Conservation (phyloP, 2,888 invertebrate species). For the Cacoxenus indagator region DNA sequence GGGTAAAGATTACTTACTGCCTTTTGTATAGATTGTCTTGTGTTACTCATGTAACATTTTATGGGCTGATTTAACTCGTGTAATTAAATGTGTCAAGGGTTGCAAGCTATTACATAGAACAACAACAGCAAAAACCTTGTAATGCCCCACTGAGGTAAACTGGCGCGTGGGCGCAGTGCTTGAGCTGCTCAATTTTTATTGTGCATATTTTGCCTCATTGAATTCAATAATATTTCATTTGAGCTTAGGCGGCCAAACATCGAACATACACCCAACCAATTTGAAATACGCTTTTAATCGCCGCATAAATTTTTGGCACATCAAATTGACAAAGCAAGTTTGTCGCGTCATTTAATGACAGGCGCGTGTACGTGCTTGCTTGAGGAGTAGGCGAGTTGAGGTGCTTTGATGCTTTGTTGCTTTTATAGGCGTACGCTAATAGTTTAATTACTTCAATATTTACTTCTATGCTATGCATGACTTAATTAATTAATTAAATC, state of each 20-base stretch:
- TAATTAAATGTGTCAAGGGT: slow-evolving; percentile 62
- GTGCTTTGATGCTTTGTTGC: neutral
- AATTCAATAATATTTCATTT: slow-evolving; percentile 41
- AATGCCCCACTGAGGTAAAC: too few relatives aligned
- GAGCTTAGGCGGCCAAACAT: neutral
- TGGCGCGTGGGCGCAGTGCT: neutral
- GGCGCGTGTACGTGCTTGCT: neutral
- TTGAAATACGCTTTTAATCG: slow-evolving; percentile 6
- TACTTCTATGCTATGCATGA: slow-evolving; percentile 8
- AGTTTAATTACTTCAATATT: slow-evolving; percentile 9
- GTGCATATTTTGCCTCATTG: slow-evolving; percentile 34
- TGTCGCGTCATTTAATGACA: slow-evolving; percentile 4
- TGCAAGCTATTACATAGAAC: slow-evolving; percentile 38
- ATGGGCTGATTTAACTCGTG: slow-evolving; percentile 52
- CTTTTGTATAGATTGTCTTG: neutral
- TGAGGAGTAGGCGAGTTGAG: neutral
- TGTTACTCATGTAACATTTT: slow-evolving; percentile 38
- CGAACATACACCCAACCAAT: neutral
- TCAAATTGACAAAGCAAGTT: neutral
- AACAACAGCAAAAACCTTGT: neutral
- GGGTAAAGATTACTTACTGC: slow-evolving; percentile 3
- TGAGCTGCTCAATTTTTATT: slow-evolving; percentile 7
- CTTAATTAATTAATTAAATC: slow-evolving; percentile 1
- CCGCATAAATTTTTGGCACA: slow-evolving; percentile 24
- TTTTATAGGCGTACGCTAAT: neutral